Conservation (phyloP, 1,140 invertebrate genomes). For the Proctacanthus coquilletti region DNA sequence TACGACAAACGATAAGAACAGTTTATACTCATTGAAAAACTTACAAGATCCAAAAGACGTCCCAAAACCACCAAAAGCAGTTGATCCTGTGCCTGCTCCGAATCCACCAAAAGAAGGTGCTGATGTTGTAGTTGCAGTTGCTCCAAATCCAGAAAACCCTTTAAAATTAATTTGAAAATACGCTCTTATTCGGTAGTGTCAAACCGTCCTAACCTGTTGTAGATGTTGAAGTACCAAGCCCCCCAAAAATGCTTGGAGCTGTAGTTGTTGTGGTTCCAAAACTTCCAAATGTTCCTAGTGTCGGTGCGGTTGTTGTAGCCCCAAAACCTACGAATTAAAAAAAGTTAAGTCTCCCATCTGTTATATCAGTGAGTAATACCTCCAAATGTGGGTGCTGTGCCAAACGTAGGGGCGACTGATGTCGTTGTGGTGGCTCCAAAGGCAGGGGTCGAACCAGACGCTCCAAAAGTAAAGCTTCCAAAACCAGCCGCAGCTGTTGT, state of each 20-base stretch:
- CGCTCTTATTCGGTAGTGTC: constrained; percentile 8
- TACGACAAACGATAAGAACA: too few species aligned
- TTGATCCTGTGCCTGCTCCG: constrained; percentile 17
- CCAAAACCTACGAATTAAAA: constrained; percentile 18
- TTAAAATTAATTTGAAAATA: constrained; percentile 15
- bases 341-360: constrained; percentile 3
- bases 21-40: constrained; percentile 3
- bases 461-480: constrained; percentile 31
- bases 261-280: constrained; percentile 15
- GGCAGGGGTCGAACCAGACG: constrained; percentile 14
- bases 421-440: constrained; percentile 16
- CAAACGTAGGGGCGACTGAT: constrained; percentile 17
- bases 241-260: constrained; percentile 28
- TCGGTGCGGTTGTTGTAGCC: constrained; percentile 15
- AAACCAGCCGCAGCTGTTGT: constrained; percentile 13
- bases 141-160: constrained; percentile 43
- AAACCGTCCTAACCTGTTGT: constrained; percentile 9
- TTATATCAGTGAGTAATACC: constrained; percentile 11
- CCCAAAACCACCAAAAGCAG: constrained; percentile 19
- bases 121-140: constrained; percentile 25
- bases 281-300: constrained; percentile 19
- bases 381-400: constrained; percentile 22
- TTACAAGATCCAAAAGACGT: constrained; percentile 19
- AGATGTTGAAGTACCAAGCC: constrained; percentile 20
- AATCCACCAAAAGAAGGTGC: constrained; percentile 35